Base-by-base conservation (phyloP, 2,888 invertebrate genomes). In the Caenorhabditis panamensis region DNA sequence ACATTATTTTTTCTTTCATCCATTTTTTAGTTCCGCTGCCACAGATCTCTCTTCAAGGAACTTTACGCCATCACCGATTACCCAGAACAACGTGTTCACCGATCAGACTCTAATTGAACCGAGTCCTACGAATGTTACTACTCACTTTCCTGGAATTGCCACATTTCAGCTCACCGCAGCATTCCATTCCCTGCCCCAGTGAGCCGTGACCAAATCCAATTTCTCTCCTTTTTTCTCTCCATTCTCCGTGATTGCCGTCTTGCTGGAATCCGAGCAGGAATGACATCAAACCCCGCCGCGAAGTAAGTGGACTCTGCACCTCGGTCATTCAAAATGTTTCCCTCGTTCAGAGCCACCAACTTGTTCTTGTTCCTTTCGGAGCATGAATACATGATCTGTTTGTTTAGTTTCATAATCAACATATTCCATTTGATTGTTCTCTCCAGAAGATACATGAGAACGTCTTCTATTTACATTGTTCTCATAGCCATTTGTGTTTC, bases 391-490 rank as follows among this genome's bases (percentile, higher is more conserved):
- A 51, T 51, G 5, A 59, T 73, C 18, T 73, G 73, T 11, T 37
- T 66, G 28, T 59, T 73, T 53, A 49, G 63, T 41, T 49, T 73
- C 13, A 59, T 73, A 2, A 51, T 73, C 22, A 73, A 73, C 28
- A 1, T 37, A 2, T 59, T 73, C 41, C 73, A 73, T 66, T 53
- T 73, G 47, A 13, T 47, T 0, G 64, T 73, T 20, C 26, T 73
- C 11, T 41, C 73, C 3, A 64, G 73, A 53, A 49, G 28, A 31
- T 66, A 73, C 59, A 73, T 73, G 73, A n/a, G 73, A 31, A 66
- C 73, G 20, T 58, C 66, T 49, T 73, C 73, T 16, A 66, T 73
- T 51, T 73, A 73, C 31, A 66, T 66, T 22, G n/a, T 73, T 8
- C 47, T 66, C 2, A 73, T 73, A 11, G 64, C 49, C 24, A 58